Percentiles rank a stretch among this genome's conserved stretches.
Evolutionary conservation across 2,113 vertebrate species (phyloP).

Genomic region (Edolisoma coerulescens): DNA sequence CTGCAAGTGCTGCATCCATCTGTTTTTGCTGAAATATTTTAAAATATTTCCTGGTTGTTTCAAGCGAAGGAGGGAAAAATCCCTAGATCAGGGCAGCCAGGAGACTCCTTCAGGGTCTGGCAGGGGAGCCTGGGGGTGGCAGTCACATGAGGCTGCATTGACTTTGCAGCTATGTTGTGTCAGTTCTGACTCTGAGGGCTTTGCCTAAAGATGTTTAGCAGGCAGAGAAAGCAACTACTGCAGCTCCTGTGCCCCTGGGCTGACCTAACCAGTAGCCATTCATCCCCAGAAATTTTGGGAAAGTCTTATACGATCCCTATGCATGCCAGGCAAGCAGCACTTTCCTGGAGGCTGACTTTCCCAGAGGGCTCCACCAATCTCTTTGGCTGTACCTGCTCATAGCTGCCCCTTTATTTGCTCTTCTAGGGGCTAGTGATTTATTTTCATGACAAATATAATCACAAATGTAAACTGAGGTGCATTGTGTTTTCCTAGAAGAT

Average conservation of each 20-base stretch:
- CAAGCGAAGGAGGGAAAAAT: not conserved
- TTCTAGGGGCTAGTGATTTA: not conserved
- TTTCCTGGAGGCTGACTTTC: not conserved
- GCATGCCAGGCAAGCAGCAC: not conserved
- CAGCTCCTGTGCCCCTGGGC: not conserved
- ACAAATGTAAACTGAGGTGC: not conserved
- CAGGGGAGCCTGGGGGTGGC: not conserved
- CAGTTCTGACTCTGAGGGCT: not conserved
- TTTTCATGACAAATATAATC: not conserved
- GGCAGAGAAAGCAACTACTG: not conserved
- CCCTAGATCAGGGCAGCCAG: not conserved
- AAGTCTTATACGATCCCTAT: rapidly evolving
- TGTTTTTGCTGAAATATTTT: not conserved
- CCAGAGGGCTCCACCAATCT: not conserved
- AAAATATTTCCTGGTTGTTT: not conserved
- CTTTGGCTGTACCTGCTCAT: not conserved
- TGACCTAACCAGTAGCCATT: not conserved
- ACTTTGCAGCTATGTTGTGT: not conserved
- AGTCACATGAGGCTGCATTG: not conserved
- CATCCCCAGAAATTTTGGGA: not conserved
- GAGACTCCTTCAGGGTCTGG: not conserved
- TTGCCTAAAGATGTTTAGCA: not conserved
- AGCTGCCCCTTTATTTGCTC: not conserved
- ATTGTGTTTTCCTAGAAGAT: not conserved
- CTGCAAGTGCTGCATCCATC: not conserved